Evolutionary conservation across 2,888 invertebrate genomes (phyloP), one percentile per base, ranked within the genome.

Genomic region (Catotricha subobsoleta): DNA sequence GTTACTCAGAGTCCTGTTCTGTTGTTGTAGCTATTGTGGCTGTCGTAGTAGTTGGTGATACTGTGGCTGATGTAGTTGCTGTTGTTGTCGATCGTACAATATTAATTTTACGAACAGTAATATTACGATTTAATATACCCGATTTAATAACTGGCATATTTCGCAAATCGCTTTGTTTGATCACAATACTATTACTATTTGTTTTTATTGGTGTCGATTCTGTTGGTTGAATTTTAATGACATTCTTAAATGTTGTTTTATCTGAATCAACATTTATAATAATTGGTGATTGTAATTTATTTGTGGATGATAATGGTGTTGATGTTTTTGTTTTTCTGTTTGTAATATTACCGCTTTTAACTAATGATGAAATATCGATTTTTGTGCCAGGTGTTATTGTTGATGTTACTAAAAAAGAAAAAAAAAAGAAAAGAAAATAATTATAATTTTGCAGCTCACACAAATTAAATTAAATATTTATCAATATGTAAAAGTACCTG

Each of bases 121-220:
- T 23, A 9, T 36, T 36, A n/a, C 55, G 52, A 49, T 55, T 55
- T 9, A 56, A 36, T 20, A 55, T 45, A 9, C 45, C 46, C 6
- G 47, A 39, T 30, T 47, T 48, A 20, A 47, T 25, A 13, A 41
- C 33, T 29, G 52, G 51, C 10, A 45, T 47, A 4, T 51, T 42
- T 48, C 53, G 54, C 8, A 54, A 42, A 7, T 51, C 48, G 8
- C 49, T 48, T 5, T 45, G 9, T 37, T 46, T 34, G 1, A 47
- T 41, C 2, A 40, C 12, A 1, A 43, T 43, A 1, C 30, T 39
- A 37, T 33, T 39, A 41, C 38, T 13, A n/a, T n/a, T n/a, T 47
- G 44, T 35, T 31, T 46, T 47, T 8, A 47, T 45, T 36, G 45
- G 46, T 9, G 42, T 13, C n/a, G n/a, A n/a, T n/a, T n/a, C n/a